Evolutionary conservation across 2,888 invertebrate species (phyloP), one percentile per base, ranked within the genome.

Genomic region (Sylvicola cinctus): DNA sequence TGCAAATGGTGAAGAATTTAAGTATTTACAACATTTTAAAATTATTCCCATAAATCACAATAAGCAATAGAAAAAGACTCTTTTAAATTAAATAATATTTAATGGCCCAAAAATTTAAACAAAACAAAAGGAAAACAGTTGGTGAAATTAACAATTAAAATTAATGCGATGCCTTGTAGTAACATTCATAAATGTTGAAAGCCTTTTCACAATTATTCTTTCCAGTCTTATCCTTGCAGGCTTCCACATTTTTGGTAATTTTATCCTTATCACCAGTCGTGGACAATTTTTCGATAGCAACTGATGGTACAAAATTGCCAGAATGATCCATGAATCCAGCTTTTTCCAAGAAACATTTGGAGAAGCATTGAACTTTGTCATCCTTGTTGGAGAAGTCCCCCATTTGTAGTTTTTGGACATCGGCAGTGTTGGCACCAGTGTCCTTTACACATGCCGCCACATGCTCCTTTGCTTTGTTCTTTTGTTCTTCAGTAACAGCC

Each of bases 341-440:
- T 36, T 49, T 48, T 38, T 54, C 53, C 32, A 55, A 40, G 43
- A 54, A 50, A 14, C 55, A 55, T 26, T 49, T 48, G 23, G 47
- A 38, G 27, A 55, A 52, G 37, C 55, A 55, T 38, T 54, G 50
- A 3, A 43, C 15, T 32, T 44, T 46, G 1, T 36, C 38, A 35
- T 46, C 44, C 4, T 25, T 34, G 25, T 44, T 42, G 2, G 41
- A 38, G 4, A 45, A 48, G 3, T 49, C 46, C 5, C 48, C 51
- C 1, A 32, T 35, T 4, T 41, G 46, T 30, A 55, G 7, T 11
- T 44, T 41, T 3, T 29, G 5, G 0, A 45, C 48, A 28, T 46
- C 49, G 3, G 50, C 49, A 37, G 46, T 43, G 30, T 42, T 40
- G 16, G 45, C 15, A 7, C 44, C 45, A 32, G 47, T 45, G 36